Conservation (phyloP, 2,113 vertebrate genomes). For the Coptodon rendalli region DNA sequence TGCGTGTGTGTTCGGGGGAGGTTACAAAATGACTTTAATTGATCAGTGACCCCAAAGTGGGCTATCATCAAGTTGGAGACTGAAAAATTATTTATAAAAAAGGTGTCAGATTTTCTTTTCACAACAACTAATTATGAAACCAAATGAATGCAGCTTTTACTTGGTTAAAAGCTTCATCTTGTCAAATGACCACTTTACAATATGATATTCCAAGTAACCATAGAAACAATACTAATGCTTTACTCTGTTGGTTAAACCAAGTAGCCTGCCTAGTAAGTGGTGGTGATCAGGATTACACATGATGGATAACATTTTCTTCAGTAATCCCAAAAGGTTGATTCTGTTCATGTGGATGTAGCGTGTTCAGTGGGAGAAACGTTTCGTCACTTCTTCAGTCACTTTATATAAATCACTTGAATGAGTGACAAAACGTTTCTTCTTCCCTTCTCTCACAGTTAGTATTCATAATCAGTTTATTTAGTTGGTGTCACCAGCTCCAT, state of each 20-base stretch:
- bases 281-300: neutral
- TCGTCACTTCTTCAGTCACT: neutral
- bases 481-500: too few relatives aligned
- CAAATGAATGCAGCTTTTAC: constrained; percentile 28
- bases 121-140: constrained; percentile 56
- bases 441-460: neutral
- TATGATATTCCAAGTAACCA: neutral
- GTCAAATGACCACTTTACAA: neutral
- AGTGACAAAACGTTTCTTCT: neutral
- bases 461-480: too few relatives aligned
- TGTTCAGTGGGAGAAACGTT: neutral
- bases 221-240: neutral
- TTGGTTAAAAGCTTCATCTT: neutral
- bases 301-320: neutral
- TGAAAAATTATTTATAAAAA: constrained; percentile 88
- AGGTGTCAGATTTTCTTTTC: constrained; percentile 67
- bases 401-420: neutral
- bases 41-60: constrained; percentile 85
- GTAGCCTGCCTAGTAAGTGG: neutral
- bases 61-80: constrained; percentile 85
- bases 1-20: constrained; percentile 75
- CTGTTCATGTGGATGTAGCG: neutral
- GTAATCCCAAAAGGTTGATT: neutral
- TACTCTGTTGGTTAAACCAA: neutral
- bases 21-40: constrained; percentile 91